phyloP scores from a whole-genome alignment of 1,140 invertebrate genomes.

The Drosophila arizonae region DNA sequence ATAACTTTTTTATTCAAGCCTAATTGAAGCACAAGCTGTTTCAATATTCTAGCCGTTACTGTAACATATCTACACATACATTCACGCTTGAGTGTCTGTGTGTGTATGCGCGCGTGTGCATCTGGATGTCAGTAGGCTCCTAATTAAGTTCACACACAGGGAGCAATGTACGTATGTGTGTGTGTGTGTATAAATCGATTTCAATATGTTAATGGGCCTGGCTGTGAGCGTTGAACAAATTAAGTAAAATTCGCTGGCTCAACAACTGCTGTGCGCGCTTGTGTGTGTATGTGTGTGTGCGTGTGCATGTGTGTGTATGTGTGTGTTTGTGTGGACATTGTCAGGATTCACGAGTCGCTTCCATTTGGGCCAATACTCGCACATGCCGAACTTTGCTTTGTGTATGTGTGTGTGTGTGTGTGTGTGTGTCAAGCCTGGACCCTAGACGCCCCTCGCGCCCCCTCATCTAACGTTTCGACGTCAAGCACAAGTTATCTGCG shows the following conservation, averaged over 20 bases:
- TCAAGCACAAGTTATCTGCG: background rate
- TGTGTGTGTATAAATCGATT: conserved; percentile 56
- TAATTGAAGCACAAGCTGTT: no score
- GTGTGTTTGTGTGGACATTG: conserved; percentile 32
- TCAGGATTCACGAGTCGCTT: conserved; percentile 36
- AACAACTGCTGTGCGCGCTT: conserved; percentile 28
- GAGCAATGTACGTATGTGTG: no score
- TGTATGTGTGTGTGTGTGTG: background rate
- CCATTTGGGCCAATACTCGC: conserved; percentile 46
- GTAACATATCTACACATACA: no score
- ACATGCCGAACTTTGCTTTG: conserved; percentile 29
- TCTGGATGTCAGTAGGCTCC: conserved; percentile 16
- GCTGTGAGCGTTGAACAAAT: conserved; percentile 54
- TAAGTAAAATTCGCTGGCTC: conserved; percentile 61
- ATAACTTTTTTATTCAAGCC: no score
- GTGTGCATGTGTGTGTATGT: background rate
- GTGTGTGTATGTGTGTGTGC: no score
- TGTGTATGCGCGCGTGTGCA: background rate
- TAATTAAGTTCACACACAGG: conserved; percentile 32
- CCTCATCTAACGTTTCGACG: background rate
- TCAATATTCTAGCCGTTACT: no score
- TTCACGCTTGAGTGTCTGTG: background rate
- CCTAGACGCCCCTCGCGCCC: background rate
- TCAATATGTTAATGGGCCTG: conserved; percentile 69
- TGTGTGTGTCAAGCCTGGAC: conserved; percentile 17